A percentile compares a stretch with the other conserved stretches of the same genome.
These are phyloP conservation scores for Timema podura DNA, from an alignment of 2,888 invertebrate species.

Conservation along the genomic window DNA sequence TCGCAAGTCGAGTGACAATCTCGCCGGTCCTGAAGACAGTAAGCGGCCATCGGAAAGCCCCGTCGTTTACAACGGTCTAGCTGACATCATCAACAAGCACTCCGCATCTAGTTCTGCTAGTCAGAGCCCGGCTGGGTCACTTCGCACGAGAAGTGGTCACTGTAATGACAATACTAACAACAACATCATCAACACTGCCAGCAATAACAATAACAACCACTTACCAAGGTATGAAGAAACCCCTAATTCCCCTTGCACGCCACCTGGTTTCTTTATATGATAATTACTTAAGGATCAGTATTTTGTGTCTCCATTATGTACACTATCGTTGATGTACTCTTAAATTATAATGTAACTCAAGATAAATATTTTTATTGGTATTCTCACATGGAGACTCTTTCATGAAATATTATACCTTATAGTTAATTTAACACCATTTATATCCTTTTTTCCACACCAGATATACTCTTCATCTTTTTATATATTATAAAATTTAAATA, in stretches of 20 bases:
- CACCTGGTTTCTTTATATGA: slow-evolving; percentile 33
- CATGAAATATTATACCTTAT: no score
- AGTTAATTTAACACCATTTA: no score
- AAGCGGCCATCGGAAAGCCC: slow-evolving; percentile 20
- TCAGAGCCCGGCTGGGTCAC: slow-evolving; percentile 28
- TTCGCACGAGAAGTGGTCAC: slow-evolving; percentile 20
- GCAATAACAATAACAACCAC: slow-evolving; percentile 34
- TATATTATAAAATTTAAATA: no score
- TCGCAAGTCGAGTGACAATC: slow-evolving; percentile 25
- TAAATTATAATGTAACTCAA: no score
- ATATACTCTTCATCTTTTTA: no score
- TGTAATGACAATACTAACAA: neutral
- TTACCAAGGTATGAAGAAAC: slow-evolving; percentile 33
- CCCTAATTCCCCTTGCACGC: slow-evolving; percentile 21
- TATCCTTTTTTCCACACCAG: no score
- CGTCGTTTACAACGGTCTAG: slow-evolving; percentile 16
- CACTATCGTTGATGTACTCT: no score
- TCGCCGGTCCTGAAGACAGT: slow-evolving; percentile 20
- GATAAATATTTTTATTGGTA: no score
- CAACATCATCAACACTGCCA: slow-evolving; percentile 29
- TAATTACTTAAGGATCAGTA: neutral
- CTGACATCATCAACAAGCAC: slow-evolving; percentile 27
- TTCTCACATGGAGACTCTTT: no score
- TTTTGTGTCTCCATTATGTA: no score
- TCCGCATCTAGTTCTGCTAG: slow-evolving; percentile 28